A percentile compares a stretch with the other conserved stretches of the same genome.
Conservation (phyloP, 2,797 vertebrate genomes). For the Sebastes taczanowskii region DNA sequence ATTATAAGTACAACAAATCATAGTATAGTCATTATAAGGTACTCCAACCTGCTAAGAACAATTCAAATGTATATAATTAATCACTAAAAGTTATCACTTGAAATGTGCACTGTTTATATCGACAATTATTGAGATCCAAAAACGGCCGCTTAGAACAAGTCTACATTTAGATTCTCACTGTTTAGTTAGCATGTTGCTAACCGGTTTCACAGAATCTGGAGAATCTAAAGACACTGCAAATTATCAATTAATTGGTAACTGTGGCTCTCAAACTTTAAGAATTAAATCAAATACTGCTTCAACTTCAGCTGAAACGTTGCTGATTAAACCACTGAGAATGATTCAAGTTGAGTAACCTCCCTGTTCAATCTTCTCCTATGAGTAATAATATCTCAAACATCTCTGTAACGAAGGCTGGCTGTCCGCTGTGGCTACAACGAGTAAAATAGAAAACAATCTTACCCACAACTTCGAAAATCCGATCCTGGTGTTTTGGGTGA, state of each 20-base stretch:
- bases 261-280: neutral
- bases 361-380: neutral
- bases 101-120: neutral
- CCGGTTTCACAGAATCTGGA: neutral
- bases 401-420: neutral
- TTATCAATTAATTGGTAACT: neutral
- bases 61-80: no score
- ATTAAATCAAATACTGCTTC: neutral
- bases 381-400: neutral
- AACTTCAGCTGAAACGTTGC: neutral
- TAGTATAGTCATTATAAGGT: neutral
- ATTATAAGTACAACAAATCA: no score
- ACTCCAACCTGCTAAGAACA: neutral
- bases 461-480: slow-evolving; percentile 9
- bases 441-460: slow-evolving; percentile 13
- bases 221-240: neutral
- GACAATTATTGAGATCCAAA: neutral
- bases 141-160: fast-evolving
- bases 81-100: neutral
- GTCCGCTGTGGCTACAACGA: no score
- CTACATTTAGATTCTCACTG: neutral
- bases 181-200: neutral
- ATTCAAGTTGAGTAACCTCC: neutral
- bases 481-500: neutral
- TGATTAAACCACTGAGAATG: neutral